phyloP scores from a whole-genome alignment of 1,140 invertebrate species.

The Lasioglossum albipes region DNA sequence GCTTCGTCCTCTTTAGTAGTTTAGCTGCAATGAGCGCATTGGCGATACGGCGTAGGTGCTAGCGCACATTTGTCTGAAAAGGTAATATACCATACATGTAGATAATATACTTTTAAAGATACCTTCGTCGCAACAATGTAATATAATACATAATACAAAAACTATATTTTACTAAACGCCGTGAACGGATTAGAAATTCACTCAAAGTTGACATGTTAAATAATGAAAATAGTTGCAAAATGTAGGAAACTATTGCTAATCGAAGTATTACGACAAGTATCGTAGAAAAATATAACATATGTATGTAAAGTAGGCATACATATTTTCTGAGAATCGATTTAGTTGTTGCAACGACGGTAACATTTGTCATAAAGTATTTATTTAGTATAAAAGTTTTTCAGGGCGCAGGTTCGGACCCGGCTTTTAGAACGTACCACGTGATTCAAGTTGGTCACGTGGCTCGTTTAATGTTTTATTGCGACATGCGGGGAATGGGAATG shows the following conservation, averaged over 20 bases:
- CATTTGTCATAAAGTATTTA: conserved; percentile 5
- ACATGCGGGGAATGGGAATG: background rate
- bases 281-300: background rate
- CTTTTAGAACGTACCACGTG: conserved; percentile 41
- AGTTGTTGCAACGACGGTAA: background rate
- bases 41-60: conserved; percentile 16
- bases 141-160: too few relatives aligned
- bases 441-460: conserved; percentile 33
- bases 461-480: conserved; percentile 36
- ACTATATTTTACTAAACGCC: background rate
- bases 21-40: conserved; percentile 7
- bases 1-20: conserved; percentile 28
- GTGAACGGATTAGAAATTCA: background rate
- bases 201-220: background rate
- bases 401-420: conserved; percentile 21
- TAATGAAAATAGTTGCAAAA: background rate
- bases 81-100: background rate
- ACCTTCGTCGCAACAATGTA: background rate
- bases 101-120: background rate
- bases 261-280: background rate
- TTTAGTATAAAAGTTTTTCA: conserved; percentile 14
- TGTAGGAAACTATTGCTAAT: too few relatives aligned
- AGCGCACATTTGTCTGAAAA: conserved; percentile 50
- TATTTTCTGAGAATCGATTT: background rate
- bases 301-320: background rate